Conservation (phyloP, 2,888 invertebrate species). For the Himalopsyche anomala region DNA sequence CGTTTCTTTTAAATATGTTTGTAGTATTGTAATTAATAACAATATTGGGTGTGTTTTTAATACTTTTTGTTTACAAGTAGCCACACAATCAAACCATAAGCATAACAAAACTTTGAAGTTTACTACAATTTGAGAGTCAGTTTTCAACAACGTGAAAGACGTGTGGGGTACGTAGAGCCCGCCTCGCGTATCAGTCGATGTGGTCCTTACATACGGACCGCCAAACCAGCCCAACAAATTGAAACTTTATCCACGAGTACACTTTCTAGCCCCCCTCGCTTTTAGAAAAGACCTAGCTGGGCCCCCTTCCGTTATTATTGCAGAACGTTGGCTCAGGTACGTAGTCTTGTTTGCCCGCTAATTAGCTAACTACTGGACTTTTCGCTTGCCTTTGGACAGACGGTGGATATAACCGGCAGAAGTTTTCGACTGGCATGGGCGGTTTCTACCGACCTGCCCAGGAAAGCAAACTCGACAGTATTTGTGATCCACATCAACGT, state of each 20-base stretch:
- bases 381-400: constrained; percentile 50
- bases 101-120: neutral
- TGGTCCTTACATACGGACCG: constrained; percentile 44
- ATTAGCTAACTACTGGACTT: constrained; percentile 54
- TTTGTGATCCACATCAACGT: constrained; percentile 23
- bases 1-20: too few species aligned
- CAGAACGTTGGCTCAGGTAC: constrained; percentile 45
- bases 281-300: constrained; percentile 9
- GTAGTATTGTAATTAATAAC: too few species aligned
- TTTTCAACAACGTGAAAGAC: constrained; percentile 24
- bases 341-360: constrained; percentile 61
- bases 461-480: constrained; percentile 44
- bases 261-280: constrained; percentile 28
- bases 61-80: neutral
- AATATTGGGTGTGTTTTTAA: too few species aligned
- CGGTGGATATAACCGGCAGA: constrained; percentile 46
- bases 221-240: constrained; percentile 41
- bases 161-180: neutral
- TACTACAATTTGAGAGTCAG: constrained; percentile 22
- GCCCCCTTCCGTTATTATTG: constrained; percentile 53
- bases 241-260: constrained; percentile 47
- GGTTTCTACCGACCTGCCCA: constrained; percentile 36
- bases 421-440: constrained; percentile 50
- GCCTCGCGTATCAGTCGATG: constrained; percentile 6
- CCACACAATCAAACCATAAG: neutral